These are phyloP conservation scores for Nomada fabriciana DNA, from an alignment of 2,888 invertebrate species.

Conservation along the genomic window DNA sequence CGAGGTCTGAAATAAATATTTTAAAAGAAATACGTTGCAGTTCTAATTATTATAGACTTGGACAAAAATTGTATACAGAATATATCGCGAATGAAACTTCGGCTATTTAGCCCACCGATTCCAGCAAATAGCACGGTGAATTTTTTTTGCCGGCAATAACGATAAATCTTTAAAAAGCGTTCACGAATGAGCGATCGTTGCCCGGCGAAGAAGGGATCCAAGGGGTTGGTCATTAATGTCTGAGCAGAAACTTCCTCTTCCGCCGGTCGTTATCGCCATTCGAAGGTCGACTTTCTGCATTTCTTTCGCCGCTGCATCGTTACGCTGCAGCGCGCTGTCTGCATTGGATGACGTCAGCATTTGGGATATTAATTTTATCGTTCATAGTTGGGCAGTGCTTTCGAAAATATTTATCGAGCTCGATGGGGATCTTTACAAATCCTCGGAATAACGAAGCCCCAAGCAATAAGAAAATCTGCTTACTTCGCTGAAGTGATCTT, in stretches of 20 bases:
- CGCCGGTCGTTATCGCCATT: conserved; percentile 67
- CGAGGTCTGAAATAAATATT: too few species aligned
- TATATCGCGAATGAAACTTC: background rate
- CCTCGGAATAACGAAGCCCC: too few species aligned
- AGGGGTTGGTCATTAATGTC: conserved; percentile 62
- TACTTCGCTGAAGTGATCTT: too few species aligned
- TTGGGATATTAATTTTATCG: background rate
- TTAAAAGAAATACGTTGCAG: background rate
- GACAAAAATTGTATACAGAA: background rate
- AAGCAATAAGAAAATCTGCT: too few species aligned
- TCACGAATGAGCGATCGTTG: conserved; percentile 51
- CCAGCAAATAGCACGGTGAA: conserved; percentile 18
- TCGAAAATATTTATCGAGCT: background rate
- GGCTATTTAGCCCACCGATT: conserved; percentile 22
- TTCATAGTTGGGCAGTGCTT: background rate
- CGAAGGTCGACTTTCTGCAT: conserved; percentile 53
- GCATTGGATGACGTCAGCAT: conserved; percentile 8
- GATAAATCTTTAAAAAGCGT: conserved; percentile 46
- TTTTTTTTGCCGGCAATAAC: conserved; percentile 18
- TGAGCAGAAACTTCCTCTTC: conserved; percentile 69
- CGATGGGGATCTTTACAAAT: too few species aligned
- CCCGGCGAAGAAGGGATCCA: conserved; percentile 56
- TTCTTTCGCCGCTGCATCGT: conserved; percentile 51
- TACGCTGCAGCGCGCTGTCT: conserved; percentile 8
- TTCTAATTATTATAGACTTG: background rate